A percentile compares a stretch with the other conserved stretches of the same genome.
These are phyloP conservation scores for Sipha flava DNA, from an alignment of 1,140 invertebrate species.

Conservation along the genomic window DNA sequence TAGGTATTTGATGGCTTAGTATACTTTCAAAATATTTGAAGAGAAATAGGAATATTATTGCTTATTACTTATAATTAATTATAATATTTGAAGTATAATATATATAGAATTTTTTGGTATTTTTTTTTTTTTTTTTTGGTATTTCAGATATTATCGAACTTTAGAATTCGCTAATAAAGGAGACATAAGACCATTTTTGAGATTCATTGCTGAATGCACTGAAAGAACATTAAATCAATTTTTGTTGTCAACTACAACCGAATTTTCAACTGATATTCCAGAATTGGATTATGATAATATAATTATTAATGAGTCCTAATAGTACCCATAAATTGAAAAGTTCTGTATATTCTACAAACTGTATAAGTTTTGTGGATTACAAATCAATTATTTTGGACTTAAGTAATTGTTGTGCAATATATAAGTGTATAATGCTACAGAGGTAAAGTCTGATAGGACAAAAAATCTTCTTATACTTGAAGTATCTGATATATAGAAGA, in stretches of 20 bases:
- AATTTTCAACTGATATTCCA: slow-evolving; percentile 47
- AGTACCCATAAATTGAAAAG: no score
- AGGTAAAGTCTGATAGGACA: no score
- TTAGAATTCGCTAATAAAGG: slow-evolving; percentile 85
- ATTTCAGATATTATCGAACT: slow-evolving; percentile 65
- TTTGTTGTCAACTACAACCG: slow-evolving; percentile 62
- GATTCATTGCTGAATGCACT: slow-evolving; percentile 91
- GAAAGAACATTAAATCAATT: slow-evolving; percentile 90
- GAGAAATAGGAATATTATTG: no score
- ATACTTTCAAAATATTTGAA: no score
- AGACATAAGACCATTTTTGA: slow-evolving; percentile 83
- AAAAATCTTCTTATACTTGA: no score
- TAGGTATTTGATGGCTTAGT: no score
- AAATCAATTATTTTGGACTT: background rate
- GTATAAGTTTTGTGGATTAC: background rate
- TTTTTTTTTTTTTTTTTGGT: background rate
- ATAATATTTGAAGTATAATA: no score
- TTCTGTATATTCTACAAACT: background rate
- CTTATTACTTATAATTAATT: no score
- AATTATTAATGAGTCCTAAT: slow-evolving; percentile 6
- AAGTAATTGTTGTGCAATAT: background rate
- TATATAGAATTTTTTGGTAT: no score
- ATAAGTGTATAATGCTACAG: background rate
- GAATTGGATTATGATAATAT: slow-evolving; percentile 42
- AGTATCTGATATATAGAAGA: no score